Percentiles rank a stretch among this genome's conserved stretches.
Conservation (phyloP, 2,797 vertebrate genomes). For the Oreochromis mossambicus region DNA sequence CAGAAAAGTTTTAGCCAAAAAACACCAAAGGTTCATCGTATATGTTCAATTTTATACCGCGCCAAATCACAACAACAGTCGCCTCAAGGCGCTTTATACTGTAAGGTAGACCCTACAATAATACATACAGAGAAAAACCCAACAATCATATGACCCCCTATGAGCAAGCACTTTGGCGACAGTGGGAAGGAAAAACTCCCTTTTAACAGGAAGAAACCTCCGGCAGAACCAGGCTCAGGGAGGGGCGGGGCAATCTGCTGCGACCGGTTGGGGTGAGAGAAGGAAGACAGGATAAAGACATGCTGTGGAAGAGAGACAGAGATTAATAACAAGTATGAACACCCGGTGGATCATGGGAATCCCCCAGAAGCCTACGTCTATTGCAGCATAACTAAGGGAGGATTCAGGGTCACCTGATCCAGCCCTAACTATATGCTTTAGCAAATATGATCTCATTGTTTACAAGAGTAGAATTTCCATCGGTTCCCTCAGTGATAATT, state of each 20-base stretch:
- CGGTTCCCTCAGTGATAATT: accelerated
- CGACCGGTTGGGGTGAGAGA: accelerated
- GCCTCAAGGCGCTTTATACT: too few relatives aligned
- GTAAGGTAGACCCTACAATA: accelerated
- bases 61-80: neutral
- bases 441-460: neutral
- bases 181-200: neutral
- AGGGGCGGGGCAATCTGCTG: neutral
- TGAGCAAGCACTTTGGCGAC: neutral
- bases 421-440: neutral
- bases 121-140: accelerated
- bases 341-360: neutral
- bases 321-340: accelerated
- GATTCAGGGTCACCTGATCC: neutral
- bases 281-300: neutral
- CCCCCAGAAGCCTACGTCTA: accelerated
- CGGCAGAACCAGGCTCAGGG: accelerated
- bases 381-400: neutral
- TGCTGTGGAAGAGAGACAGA: neutral
- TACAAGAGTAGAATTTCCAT: neutral
- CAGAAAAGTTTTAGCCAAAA: neutral
- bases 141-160: neutral
- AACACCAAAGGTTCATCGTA: accelerated
- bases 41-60: neutral
- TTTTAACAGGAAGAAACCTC: neutral